A percentile compares a stretch with the other conserved stretches of the same genome.
Evolutionary conservation across 2,888 invertebrate species (phyloP).

Genomic region (Ophion ventricosus): DNA sequence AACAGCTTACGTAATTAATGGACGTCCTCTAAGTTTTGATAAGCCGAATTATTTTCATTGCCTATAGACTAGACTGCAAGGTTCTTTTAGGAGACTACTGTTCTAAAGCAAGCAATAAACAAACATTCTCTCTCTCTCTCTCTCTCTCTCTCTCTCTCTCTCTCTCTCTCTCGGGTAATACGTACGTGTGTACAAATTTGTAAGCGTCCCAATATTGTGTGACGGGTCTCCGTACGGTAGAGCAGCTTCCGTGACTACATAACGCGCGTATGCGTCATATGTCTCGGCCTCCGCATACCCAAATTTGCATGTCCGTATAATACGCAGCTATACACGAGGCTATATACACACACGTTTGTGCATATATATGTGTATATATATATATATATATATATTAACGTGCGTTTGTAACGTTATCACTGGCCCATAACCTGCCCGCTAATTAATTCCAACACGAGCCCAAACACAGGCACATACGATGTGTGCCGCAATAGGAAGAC

Average conservation of each 20-base stretch:
- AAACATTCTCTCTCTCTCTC: not conserved
- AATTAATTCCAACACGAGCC: constrained; percentile 56
- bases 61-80: no score
- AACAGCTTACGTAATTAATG: no score
- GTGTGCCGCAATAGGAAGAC: not conserved
- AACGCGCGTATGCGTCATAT: not conserved
- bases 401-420: constrained; percentile 46
- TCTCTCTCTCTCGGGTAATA: not conserved
- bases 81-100: no score
- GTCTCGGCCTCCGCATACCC: not conserved
- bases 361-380: not conserved
- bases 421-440: constrained; percentile 50
- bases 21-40: no score
- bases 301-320: not conserved
- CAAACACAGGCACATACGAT: constrained; percentile 8
- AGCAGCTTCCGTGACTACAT: not conserved
- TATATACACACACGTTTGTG: constrained; percentile 1
- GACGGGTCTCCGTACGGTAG: not conserved
- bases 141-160: not conserved
- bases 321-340: not conserved
- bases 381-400: constrained; percentile 8
- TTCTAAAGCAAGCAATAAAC: no score
- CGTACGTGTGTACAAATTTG: constrained; percentile 15
- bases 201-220: not conserved
- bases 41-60: no score